Base-by-base conservation (phyloP, 2,113 vertebrate genomes). In the Lichenostomus cassidix region DNA sequence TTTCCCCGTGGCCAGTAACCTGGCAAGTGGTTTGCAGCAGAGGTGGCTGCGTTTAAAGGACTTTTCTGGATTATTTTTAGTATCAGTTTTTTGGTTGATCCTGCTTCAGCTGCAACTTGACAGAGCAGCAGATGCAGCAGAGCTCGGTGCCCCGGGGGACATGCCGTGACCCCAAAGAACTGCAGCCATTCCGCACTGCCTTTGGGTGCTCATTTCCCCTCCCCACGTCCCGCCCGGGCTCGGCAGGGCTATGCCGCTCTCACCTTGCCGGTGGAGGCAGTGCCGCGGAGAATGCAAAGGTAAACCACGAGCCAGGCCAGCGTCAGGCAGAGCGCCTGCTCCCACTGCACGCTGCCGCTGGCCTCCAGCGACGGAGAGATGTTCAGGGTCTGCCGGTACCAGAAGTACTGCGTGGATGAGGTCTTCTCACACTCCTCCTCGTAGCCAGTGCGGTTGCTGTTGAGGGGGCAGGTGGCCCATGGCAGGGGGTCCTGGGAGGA, bases 361-460 rank as follows among this genome's bases (percentile, higher is more conserved):
- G 97, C 97, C 56, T 99, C 97, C 76, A 99, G 99, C 15, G 99
- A 98, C 0, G 98, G 83, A 0, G 99, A 98, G 96, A 99, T 98
- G 96, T 99, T 98, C 76, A 99, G 98, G 3, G 99, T 99, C 92
- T 99, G 97, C 28, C 99, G 97, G 97, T 98, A 99, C 98, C 99
- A 99, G 97, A 99, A 99, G 94, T 99, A 99, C 96, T 99, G 98
- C 2, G 99, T 99, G n/a, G 99, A 86, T 0, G 99, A 98, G 0
- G 98, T 98, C 83, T 69, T 96, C 80, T 98, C 98, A 10, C 99
- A 99, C 94, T 99, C 99, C 90, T 98, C 98, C 18, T 98, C 23
- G 0, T 97, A 98, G 80, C 97, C 98, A 0, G 98, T 99, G 65
- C 3, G 96, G 96, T 99, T 99, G 64, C 56, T 56, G 58, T 98